These are phyloP conservation scores for Macaria liturata DNA, from an alignment of 2,888 invertebrate genomes.

Conservation along the genomic window DNA sequence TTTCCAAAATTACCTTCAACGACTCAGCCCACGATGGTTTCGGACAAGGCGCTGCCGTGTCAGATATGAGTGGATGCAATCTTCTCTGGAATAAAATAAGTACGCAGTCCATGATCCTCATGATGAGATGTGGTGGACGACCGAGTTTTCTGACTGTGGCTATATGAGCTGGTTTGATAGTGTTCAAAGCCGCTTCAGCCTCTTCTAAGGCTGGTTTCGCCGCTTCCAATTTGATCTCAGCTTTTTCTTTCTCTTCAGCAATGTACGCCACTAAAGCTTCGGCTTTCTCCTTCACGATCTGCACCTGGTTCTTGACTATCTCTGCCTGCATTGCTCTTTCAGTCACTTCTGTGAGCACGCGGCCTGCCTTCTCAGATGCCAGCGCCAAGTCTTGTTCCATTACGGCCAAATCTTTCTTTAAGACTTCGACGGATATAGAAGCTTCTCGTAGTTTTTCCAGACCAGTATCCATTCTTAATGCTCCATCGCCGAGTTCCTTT, in stretches of 20 bases:
- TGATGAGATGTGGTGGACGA: conserved; percentile 97
- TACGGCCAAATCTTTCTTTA: conserved; percentile 95
- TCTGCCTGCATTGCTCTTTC: conserved; percentile 97
- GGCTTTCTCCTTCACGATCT: conserved; percentile 97
- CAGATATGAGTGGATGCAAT: conserved; percentile 91
- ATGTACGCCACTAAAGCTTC: conserved; percentile 94
- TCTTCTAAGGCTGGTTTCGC: conserved; percentile 98
- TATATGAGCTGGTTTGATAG: conserved; percentile 98
- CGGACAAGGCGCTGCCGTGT: conserved; percentile 91
- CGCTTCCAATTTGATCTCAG: conserved; percentile 96
- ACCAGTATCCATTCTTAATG: conserved; percentile 97
- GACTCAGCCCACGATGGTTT: conserved; percentile 99
- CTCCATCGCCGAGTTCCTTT: conserved; percentile 94
- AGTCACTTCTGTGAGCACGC: conserved; percentile 94
- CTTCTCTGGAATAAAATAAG: conserved; percentile 95
- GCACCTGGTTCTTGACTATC: conserved; percentile 97
- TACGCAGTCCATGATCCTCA: conserved; percentile 99
- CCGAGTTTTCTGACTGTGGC: conserved; percentile 97
- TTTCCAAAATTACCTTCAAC: conserved; percentile 85
- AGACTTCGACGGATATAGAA: conserved; percentile 94
- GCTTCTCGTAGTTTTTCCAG: conserved; percentile 97
- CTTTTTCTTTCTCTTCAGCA: conserved; percentile 94
- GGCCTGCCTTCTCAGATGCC: conserved; percentile 96
- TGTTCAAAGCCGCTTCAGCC: conserved; percentile 96
- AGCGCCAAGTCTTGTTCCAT: conserved; percentile 97